Base-by-base conservation (phyloP, 2,797 vertebrate species). In the Chelmon rostratus region DNA sequence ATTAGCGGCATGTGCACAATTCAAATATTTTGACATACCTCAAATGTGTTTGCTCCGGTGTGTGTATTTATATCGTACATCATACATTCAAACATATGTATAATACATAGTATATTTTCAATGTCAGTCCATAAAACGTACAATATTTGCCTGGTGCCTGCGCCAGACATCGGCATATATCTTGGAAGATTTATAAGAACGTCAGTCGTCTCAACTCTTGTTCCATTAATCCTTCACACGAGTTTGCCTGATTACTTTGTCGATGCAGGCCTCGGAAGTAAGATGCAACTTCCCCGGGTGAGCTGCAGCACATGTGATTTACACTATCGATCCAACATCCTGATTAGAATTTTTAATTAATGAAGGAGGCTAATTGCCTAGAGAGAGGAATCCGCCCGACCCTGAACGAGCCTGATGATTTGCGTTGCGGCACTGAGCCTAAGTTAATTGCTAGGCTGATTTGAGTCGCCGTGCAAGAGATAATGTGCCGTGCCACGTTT, bases 321-420 rank as follows among this genome's bases (percentile, higher is more conserved):
- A 91, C 87, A 87, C 86, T 91, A 94, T 92, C 59, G 93, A 94
- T 91, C 90, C 91, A 87, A 93, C 84, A 81, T 90, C 81, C 88
- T 92, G 92, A 94, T 95, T 93, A 94, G 90, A 93, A 94, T 94
- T 93, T 94, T 94, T 93, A 95, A 95, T 95, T 95, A 95, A 95
- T 91, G 92, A 90, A 91, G 83, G 86, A 89, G 90, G 92, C 88
- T 95, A 95, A 95, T 94, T 94, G 92, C 88, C 88, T 76, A 86
- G 93, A 93, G 93, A 93, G 90, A 93, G 83, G 74, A 89, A 87
- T 86, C 67, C 56, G 61, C 81, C 81, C 85, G 69, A 90, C 88
- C 85, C 92, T 83, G 86, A 93, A 92, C 81, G 66, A 91, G 88
- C 75, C 82, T 73, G 85, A 88, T 89, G 88, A 93, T 94, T 93